phyloP scores from a whole-genome alignment of 1,140 invertebrate genomes.

The Geopemphigus sp. region DNA sequence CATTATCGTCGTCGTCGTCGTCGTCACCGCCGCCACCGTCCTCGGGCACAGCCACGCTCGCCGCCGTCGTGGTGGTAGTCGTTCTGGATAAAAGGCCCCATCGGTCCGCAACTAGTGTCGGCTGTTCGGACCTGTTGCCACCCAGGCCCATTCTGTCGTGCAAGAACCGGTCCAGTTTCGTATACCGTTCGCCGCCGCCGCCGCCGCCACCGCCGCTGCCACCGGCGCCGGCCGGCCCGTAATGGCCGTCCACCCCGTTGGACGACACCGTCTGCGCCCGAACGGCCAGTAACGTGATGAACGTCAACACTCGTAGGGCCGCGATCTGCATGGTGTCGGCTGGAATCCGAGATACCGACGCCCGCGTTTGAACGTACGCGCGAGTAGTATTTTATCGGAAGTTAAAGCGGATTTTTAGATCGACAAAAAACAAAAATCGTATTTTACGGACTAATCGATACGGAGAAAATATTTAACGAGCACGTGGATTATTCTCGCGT shows the following conservation, averaged over 20 bases:
- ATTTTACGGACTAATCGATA: too few species aligned
- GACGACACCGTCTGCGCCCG: slow-evolving; percentile 18
- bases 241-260: slow-evolving; percentile 12
- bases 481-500: slow-evolving; percentile 31
- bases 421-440: too few species aligned
- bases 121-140: not conserved
- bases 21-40: not conserved
- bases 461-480: too few species aligned
- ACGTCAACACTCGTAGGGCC: slow-evolving; percentile 4
- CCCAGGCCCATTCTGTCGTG: slow-evolving; percentile 30
- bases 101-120: not conserved
- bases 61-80: slow-evolving; percentile 1
- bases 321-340: not conserved
- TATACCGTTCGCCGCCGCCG: not conserved
- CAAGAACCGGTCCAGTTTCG: slow-evolving; percentile 32
- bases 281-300: slow-evolving; percentile 17
- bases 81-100: not conserved
- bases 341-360: too few species aligned
- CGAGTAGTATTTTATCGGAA: too few species aligned
- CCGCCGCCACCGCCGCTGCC: too few species aligned
- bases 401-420: too few species aligned
- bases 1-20: slow-evolving; percentile 10
- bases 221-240: not conserved
- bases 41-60: slow-evolving; percentile 1
- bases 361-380: too few species aligned